Evolutionary conservation across 2,888 invertebrate genomes (phyloP).

Genomic region (Sarcophaga variegata): DNA sequence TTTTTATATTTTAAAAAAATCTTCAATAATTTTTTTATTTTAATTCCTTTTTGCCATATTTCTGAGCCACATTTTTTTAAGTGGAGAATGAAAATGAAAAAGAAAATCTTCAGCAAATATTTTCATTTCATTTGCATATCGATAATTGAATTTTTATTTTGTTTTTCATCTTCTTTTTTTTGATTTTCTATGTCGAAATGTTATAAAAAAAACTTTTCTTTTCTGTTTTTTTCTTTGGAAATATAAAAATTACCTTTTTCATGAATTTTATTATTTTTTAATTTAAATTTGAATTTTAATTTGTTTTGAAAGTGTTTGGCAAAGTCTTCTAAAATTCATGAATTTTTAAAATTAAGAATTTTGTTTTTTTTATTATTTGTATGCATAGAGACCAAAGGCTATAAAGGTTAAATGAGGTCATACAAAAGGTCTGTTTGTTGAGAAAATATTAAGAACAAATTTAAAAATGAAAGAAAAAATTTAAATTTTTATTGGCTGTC

Average conservation of each 20-base stretch:
- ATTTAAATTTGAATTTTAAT: not conserved
- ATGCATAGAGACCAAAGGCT: not conserved
- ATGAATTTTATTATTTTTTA: constrained; percentile 25
- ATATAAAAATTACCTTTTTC: not conserved
- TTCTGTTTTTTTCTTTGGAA: too few relatives aligned
- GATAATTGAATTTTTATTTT: constrained; percentile 58
- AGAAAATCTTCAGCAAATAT: constrained; percentile 47
- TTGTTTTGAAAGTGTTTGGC: constrained; percentile 18
- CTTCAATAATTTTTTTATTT: not conserved
- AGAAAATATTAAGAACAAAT: not conserved
- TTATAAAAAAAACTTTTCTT: too few relatives aligned
- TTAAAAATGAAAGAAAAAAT: too few relatives aligned
- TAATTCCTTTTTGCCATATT: not conserved
- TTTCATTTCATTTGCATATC: constrained; percentile 56
- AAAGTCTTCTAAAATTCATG: not conserved
- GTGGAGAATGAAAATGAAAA: not conserved
- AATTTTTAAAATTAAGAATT: not conserved
- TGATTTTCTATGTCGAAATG: not conserved
- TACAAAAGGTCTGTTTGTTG: not conserved
- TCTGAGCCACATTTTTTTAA: not conserved
- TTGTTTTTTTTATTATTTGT: not conserved
- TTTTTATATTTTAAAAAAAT: not conserved
- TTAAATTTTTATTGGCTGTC: too few relatives aligned
- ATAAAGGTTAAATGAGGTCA: not conserved
- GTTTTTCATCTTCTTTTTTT: constrained; percentile 11